Conservation (phyloP, 2,113 vertebrate species). For the Misgurnus mizolepis region DNA sequence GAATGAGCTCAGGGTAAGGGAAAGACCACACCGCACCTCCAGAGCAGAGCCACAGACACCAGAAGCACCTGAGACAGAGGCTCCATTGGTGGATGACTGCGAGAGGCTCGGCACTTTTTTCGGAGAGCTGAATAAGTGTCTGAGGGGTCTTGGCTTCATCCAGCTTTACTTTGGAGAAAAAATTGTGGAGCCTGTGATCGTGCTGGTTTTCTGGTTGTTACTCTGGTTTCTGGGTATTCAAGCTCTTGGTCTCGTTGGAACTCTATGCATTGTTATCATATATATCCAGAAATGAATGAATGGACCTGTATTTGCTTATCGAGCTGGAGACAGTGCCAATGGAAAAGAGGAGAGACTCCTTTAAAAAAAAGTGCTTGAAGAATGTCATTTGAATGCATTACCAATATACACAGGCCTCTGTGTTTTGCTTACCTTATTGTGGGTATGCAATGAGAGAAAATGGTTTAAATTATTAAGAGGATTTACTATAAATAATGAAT, state of each 20-base stretch:
- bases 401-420: constrained; percentile 2
- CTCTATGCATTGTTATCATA: constrained; percentile 95
- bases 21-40: constrained; percentile 6
- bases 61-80: constrained; percentile 50
- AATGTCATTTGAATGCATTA: constrained; percentile 27
- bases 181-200: constrained; percentile 91
- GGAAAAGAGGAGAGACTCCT: constrained; percentile 12
- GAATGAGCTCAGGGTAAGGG: constrained; percentile 36
- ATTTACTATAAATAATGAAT: not conserved
- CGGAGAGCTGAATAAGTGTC: constrained; percentile 92
- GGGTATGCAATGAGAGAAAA: not conserved
- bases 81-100: constrained; percentile 81
- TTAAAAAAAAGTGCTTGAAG: not conserved
- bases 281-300: constrained; percentile 86
- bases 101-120: constrained; percentile 94
- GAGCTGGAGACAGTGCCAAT: not conserved
- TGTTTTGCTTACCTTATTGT: constrained; percentile 25
- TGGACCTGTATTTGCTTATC: not conserved
- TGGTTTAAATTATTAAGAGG: constrained; percentile 12
- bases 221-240: constrained; percentile 96
- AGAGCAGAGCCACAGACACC: constrained; percentile 18
- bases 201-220: constrained; percentile 92
- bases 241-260: constrained; percentile 91
- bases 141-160: constrained; percentile 85
- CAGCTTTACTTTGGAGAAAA: constrained; percentile 95